phyloP scores from a whole-genome alignment of 2,113 vertebrate species.

The Cephalopterus ornatus region DNA sequence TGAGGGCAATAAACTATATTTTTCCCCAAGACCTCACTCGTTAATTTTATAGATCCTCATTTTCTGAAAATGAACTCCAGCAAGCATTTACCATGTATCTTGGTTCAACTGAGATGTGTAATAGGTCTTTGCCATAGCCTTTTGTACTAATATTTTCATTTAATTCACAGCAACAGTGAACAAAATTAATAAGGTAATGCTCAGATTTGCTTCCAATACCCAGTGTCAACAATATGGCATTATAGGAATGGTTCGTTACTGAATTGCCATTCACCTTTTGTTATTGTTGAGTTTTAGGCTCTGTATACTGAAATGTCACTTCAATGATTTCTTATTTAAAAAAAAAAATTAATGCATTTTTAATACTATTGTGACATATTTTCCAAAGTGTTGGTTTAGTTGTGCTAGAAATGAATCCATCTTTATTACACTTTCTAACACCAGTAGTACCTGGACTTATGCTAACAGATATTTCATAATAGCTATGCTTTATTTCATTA shows the following conservation, averaged over 20 bases:
- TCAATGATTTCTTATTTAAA: background rate
- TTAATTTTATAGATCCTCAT: background rate
- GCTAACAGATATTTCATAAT: background rate
- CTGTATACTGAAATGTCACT: background rate
- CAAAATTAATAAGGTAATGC: background rate
- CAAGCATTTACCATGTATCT: background rate
- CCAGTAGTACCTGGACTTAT: background rate
- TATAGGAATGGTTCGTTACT: background rate
- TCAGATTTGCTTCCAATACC: background rate
- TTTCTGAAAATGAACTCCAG: background rate
- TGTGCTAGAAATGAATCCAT: background rate
- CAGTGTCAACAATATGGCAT: background rate
- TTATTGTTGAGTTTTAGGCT: background rate
- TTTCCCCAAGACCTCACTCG: fast-evolving
- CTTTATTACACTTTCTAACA: background rate
- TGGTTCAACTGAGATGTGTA: background rate
- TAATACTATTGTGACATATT: background rate
- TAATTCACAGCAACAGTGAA: background rate
- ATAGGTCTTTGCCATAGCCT: background rate
- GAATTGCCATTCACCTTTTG: background rate
- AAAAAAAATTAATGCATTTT: background rate
- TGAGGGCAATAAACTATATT: background rate
- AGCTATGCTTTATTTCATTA: background rate
- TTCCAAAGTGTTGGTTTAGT: background rate
- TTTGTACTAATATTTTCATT: background rate